Conservation (phyloP, 2,888 invertebrate genomes). For the Sphaeridia pumilis region DNA sequence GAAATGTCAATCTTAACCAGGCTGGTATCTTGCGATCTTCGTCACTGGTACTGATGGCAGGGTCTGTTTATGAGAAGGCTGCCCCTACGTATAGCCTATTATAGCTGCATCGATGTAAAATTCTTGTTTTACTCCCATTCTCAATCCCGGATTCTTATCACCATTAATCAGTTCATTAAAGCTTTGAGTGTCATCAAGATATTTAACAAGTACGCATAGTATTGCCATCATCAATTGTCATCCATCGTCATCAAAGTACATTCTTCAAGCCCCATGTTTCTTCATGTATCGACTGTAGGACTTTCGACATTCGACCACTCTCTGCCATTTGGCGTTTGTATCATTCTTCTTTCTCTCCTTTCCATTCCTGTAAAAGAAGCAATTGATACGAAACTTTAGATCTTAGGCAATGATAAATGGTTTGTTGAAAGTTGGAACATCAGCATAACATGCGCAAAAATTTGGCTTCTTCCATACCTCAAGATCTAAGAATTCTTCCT, state of each 20-base stretch:
- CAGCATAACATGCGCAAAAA: conserved; percentile 48
- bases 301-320: conserved; percentile 73
- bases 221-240: no score
- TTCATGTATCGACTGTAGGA: conserved; percentile 81
- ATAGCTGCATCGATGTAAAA: no score
- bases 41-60: no score
- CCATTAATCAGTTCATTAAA: no score
- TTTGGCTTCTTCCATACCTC: conserved; percentile 75
- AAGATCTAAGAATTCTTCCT: conserved; percentile 56
- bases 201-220: neutral
- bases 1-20: no score
- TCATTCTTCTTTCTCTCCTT: conserved; percentile 68
- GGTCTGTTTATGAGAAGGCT: no score
- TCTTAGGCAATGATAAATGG: neutral
- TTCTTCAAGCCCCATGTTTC: conserved; percentile 74
- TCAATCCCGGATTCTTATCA: no score
- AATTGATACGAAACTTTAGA: neutral
- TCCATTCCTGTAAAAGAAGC: conserved; percentile 50
- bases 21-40: no score
- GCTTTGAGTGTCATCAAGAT: neutral
- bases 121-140: no score
- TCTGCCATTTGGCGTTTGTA: conserved; percentile 72
- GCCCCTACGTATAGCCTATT: no score
- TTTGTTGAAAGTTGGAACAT: no score
- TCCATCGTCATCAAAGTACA: conserved; percentile 76